These are phyloP conservation scores for Papilio machaon DNA, from an alignment of 1,140 invertebrate species.

Conservation along the genomic window DNA sequence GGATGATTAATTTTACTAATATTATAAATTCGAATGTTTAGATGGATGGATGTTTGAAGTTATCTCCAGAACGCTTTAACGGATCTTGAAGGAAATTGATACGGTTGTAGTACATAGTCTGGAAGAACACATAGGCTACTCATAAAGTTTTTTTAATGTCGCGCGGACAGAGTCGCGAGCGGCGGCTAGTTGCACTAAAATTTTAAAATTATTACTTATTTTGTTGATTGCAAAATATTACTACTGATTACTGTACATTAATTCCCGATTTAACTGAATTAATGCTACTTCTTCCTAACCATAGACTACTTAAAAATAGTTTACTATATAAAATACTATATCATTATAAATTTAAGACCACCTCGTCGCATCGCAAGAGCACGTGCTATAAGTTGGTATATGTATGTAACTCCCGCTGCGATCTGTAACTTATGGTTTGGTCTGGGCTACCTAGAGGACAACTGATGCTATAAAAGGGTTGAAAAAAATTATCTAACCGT, in stretches of 20 bases:
- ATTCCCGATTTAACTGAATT: neutral
- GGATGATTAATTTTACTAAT: too few relatives aligned
- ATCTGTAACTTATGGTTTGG: neutral
- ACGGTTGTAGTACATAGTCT: too few relatives aligned
- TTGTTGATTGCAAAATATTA: neutral
- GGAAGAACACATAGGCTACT: too few relatives aligned
- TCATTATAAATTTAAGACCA: neutral
- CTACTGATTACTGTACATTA: neutral
- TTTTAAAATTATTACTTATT: neutral
- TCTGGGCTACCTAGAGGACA: neutral
- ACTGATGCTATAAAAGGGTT: neutral
- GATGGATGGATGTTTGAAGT: too few relatives aligned
- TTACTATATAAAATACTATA: neutral
- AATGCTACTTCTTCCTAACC: neutral
- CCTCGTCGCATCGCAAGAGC: neutral
- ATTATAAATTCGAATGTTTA: too few relatives aligned
- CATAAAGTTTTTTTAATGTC: too few relatives aligned
- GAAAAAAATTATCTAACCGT: neutral
- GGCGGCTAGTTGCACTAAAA: too few relatives aligned
- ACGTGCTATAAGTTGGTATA: neutral
- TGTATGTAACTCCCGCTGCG: conserved; percentile 10
- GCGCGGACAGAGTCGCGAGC: too few relatives aligned
- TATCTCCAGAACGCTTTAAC: too few relatives aligned
- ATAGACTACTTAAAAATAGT: too few relatives aligned
- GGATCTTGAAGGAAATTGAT: too few relatives aligned